Conservation (phyloP, 2,113 vertebrate genomes). For the Hemiscyllium ocellatum region DNA sequence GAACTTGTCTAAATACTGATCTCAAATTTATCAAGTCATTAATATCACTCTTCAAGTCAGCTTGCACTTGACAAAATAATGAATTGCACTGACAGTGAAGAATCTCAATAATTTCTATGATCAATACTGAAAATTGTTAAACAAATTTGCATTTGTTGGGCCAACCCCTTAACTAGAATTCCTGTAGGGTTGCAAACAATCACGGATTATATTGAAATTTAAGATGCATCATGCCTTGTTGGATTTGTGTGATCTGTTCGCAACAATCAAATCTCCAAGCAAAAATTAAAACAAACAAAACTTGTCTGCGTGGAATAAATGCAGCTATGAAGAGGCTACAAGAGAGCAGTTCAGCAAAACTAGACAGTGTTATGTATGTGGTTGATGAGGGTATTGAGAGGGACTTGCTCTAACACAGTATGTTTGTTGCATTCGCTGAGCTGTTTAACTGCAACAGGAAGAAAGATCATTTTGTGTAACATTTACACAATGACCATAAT, state of each 20-base stretch:
- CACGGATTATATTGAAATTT: no score
- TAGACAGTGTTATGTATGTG: neutral
- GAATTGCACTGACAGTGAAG: neutral
- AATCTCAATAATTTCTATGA: neutral
- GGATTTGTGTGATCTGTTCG: neutral
- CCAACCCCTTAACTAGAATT: neutral
- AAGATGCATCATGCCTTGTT: no score
- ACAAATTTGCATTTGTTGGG: neutral
- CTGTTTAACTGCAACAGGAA: neutral
- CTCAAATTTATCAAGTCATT: neutral
- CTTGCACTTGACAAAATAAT: neutral
- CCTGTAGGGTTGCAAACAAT: neutral
- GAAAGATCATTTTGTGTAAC: neutral
- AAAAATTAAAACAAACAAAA: neutral
- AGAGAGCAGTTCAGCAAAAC: neutral
- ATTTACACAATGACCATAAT: neutral
- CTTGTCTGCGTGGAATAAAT: neutral
- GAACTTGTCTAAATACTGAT: neutral
- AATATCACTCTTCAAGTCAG: neutral
- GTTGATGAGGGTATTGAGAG: neutral
- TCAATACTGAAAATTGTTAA: constrained; percentile 3
- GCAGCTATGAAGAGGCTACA: neutral
- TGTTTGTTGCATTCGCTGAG: neutral
- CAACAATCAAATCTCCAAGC: neutral
- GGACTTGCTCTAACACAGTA: neutral